These are phyloP conservation scores for Drosophila greeni DNA, from an alignment of 2,888 invertebrate species.

Conservation along the genomic window DNA sequence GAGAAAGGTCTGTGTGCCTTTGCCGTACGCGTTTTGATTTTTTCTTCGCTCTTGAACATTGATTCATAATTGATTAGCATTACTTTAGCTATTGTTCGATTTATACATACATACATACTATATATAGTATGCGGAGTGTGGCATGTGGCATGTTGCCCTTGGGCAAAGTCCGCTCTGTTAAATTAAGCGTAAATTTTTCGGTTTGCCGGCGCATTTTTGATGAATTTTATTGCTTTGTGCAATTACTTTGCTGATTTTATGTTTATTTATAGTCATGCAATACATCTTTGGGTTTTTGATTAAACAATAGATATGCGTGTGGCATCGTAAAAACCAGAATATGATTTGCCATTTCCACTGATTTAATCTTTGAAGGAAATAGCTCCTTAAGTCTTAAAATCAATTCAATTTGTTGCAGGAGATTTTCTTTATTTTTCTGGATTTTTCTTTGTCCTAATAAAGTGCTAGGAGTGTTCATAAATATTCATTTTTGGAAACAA, in stretches of 20 bases:
- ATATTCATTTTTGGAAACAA: slow-evolving; percentile 23
- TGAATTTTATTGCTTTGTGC: slow-evolving; percentile 59
- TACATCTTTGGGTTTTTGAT: slow-evolving; percentile 21
- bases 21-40: slow-evolving; percentile 34
- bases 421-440: background rate
- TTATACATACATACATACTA: slow-evolving; percentile 23
- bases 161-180: slow-evolving; percentile 55
- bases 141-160: slow-evolving; percentile 24
- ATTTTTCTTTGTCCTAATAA: background rate
- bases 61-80: slow-evolving; percentile 74
- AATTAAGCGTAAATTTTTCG: slow-evolving; percentile 62
- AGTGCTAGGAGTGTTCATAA: slow-evolving; percentile 1
- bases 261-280: slow-evolving; percentile 37
- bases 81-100: slow-evolving; percentile 69
- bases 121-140: background rate
- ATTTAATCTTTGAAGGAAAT: background rate
- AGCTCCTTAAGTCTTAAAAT: background rate
- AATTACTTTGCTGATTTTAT: slow-evolving; percentile 54
- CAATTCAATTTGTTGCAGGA: slow-evolving; percentile 3
- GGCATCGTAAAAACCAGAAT: slow-evolving; percentile 9
- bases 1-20: slow-evolving; percentile 14
- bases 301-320: slow-evolving; percentile 24
- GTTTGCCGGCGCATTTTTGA: slow-evolving; percentile 53
- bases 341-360: background rate
- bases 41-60: slow-evolving; percentile 52